Base-by-base conservation (phyloP, 2,888 invertebrate species). In the Acronicta alni region DNA sequence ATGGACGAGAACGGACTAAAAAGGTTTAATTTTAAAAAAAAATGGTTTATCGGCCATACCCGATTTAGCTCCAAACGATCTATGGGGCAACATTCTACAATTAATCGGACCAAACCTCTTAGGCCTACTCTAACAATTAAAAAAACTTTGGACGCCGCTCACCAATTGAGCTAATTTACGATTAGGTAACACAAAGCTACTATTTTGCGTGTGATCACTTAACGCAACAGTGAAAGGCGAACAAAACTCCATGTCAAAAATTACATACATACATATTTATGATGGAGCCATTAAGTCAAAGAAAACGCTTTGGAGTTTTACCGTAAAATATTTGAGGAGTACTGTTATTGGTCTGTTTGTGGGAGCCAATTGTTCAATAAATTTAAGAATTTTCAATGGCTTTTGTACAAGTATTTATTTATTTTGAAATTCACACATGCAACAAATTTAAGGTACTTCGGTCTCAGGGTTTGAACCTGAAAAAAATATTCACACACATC, bases 211-310 rank as follows among this genome's bases (percentile, higher is more conserved):
- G 56, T 45, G 43, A 56, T 67, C 53, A 51, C 48, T 56, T 60
- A 15, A 72, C 46, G 68, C 56, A 67, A 44, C n/a, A 53, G 72
- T 47, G 61, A 69, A 69, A 69, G 68, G 67, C 23, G 42, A 39
- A 67, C 56, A 51, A 20, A 44, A 39, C 2, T 38, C 51, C 18
- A 60, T 53, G 38, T 45, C 15, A 8, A 12, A 52, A 55, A 55
- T 48, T 45, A 67, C 41, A 55, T 15, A n/a, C 41, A 59, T 16
- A 42, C 20, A 12, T 26, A 42, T 17, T 9, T 32, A 30, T 17
- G 10, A 39, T 23, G 38, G 20, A 12, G 23, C 17, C 20, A 30
- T 49, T 42, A 53, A 45, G 26, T 35, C 15, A 10, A 42, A 37
- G 20, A 32, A 41, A 52, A 5, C 51, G 23, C 20, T 64, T 56